These are phyloP conservation scores for Cherax destructor DNA, from an alignment of 1,140 invertebrate genomes.

Conservation along the genomic window DNA sequence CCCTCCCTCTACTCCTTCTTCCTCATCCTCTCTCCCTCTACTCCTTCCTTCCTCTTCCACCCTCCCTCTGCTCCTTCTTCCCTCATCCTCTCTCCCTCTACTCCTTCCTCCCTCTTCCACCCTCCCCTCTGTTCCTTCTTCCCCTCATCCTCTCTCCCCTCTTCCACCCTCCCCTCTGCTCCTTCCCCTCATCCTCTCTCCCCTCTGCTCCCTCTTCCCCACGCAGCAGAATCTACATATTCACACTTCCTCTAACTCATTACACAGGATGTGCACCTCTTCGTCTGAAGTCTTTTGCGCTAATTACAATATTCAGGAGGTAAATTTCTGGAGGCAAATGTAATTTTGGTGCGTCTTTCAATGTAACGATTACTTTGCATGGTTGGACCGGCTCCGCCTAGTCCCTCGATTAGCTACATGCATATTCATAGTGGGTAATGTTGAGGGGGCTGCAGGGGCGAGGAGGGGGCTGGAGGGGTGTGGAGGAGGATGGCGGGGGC, in stretches of 20 bases:
- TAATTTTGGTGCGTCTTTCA: conserved; percentile 67
- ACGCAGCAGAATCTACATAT: conserved; percentile 28
- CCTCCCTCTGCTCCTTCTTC: not conserved
- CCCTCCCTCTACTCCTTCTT: not conserved
- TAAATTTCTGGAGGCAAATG: conserved; percentile 67
- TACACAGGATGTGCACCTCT: conserved; percentile 44
- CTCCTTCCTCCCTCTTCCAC: not conserved
- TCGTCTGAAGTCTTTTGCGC: conserved; percentile 61
- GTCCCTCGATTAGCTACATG: conserved; percentile 59
- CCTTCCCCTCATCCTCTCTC: not conserved
- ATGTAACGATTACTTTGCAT: conserved; percentile 66
- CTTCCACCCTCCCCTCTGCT: not conserved
- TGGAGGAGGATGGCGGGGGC: not conserved
- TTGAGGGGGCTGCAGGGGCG: not conserved
- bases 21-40: not conserved
- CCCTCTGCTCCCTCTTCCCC: not conserved
- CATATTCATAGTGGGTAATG: conserved; percentile 55
- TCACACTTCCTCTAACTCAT: conserved; percentile 33
- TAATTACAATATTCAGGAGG: conserved; percentile 68
- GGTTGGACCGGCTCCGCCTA: conserved; percentile 49
- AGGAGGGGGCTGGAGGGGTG: not conserved
- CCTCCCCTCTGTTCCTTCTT: not conserved
- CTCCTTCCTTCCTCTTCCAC: not conserved
- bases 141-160: not conserved
- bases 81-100: not conserved